These are phyloP conservation scores for Erebia aethiops DNA, from an alignment of 2,888 invertebrate species.

Conservation along the genomic window DNA sequence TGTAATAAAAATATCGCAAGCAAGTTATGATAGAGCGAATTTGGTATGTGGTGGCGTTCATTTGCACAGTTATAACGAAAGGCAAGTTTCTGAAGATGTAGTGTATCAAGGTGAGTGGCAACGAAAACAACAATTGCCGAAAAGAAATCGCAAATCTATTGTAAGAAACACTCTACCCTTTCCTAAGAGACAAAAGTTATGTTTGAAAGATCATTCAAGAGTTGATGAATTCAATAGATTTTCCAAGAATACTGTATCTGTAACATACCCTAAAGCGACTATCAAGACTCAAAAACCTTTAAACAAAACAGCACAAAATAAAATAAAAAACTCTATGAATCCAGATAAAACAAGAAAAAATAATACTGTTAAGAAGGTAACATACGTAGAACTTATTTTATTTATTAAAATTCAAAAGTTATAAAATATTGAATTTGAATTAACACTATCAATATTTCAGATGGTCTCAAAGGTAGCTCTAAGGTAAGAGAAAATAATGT, in stretches of 20 bases:
- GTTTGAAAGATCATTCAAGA: conserved; percentile 4
- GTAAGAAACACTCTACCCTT: conserved; percentile 4
- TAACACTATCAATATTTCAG: conserved; percentile 50
- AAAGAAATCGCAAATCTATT: conserved; percentile 14
- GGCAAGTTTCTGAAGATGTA: conserved; percentile 63
- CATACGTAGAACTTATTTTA: background rate
- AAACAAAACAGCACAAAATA: conserved; percentile 11
- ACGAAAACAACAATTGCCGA: conserved; percentile 37
- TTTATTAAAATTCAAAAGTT: background rate
- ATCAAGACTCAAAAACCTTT: background rate
- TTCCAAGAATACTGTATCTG: conserved; percentile 7
- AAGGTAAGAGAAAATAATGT: conserved; percentile 48
- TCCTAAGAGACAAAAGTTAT: conserved; percentile 14
- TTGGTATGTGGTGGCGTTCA: conserved; percentile 65
- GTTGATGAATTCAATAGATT: background rate
- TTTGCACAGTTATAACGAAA: conserved; percentile 70
- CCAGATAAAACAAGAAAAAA: conserved; percentile 26
- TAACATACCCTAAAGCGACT: conserved; percentile 10
- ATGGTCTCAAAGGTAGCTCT: conserved; percentile 52
- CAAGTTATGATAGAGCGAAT: conserved; percentile 48
- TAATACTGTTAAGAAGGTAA: conserved; percentile 49
- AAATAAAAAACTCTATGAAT: background rate
- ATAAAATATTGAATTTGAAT: background rate
- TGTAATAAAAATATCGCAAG: conserved; percentile 37
- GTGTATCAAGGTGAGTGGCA: conserved; percentile 76